phyloP scores from a whole-genome alignment of 2,113 vertebrate species.

The Oncorhynchus kisutch region DNA sequence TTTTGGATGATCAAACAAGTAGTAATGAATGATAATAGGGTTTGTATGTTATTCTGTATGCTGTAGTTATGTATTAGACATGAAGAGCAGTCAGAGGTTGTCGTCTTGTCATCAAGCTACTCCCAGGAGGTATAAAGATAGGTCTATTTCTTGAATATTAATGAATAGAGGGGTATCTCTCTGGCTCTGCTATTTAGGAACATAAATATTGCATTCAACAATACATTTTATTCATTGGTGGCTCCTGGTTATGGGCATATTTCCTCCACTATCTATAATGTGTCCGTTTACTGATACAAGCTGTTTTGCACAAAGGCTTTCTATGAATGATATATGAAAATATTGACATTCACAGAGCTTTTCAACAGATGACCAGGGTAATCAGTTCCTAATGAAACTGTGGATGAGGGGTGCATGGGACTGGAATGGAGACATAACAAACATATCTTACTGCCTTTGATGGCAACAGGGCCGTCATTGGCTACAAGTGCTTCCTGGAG shows the following conservation, averaged over 20 bases:
- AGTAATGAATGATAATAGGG: background rate
- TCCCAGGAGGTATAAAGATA: slow-evolving; percentile 23
- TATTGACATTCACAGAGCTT: background rate
- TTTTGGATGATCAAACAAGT: slow-evolving; percentile 8
- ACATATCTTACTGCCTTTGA: too few species aligned
- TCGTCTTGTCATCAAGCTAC: slow-evolving; percentile 20
- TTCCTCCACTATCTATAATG: slow-evolving; percentile 1
- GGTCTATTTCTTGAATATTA: slow-evolving; percentile 30
- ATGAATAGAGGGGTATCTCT: slow-evolving; percentile 25
- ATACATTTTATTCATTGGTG: slow-evolving; percentile 28
- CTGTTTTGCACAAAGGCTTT: too few species aligned
- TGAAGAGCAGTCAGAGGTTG: slow-evolving; percentile 13
- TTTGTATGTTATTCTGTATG: background rate
- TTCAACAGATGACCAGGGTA: background rate
- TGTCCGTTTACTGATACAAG: background rate
- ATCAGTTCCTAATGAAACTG: background rate
- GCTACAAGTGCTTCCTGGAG: too few species aligned
- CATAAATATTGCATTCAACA: slow-evolving; percentile 42
- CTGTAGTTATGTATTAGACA: background rate
- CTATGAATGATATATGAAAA: background rate
- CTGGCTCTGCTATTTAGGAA: slow-evolving; percentile 12
- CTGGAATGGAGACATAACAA: too few species aligned
- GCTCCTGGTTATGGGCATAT: slow-evolving; percentile 14
- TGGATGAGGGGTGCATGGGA: background rate
- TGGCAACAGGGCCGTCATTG: too few species aligned